Conservation (phyloP, 2,888 invertebrate species). For the Exocentrus adspersus region DNA sequence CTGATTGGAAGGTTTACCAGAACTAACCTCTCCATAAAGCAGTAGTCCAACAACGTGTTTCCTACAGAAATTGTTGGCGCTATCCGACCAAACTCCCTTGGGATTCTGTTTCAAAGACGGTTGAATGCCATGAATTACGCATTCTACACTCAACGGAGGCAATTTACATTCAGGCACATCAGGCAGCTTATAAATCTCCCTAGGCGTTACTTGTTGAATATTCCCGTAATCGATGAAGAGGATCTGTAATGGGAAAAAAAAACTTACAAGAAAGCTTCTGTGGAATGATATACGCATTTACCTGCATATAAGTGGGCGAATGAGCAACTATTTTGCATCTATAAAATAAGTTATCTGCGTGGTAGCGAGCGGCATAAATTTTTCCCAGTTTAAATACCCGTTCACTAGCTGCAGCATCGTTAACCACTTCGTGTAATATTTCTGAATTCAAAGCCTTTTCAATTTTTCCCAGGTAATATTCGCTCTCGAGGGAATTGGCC, state of each 20-base stretch:
- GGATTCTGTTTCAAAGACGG: constrained; percentile 72
- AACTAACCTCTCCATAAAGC: constrained; percentile 65
- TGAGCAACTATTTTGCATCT: constrained; percentile 67
- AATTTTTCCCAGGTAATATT: constrained; percentile 55
- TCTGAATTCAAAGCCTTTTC: constrained; percentile 59
- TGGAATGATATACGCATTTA: constrained; percentile 21
- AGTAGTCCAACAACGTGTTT: constrained; percentile 46
- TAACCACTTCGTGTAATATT: constrained; percentile 52
- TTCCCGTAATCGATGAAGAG: constrained; percentile 85
- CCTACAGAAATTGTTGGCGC: constrained; percentile 66
- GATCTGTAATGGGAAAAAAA: constrained; percentile 67
- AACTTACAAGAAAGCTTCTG: too few relatives aligned
- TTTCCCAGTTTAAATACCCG: constrained; percentile 61
- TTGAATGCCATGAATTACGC: constrained; percentile 74
- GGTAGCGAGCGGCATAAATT: constrained; percentile 70
- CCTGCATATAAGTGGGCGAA: constrained; percentile 34
- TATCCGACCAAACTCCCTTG: constrained; percentile 71
- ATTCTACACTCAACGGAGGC: constrained; percentile 77
- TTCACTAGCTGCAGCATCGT: constrained; percentile 38
- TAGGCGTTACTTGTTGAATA: constrained; percentile 62
- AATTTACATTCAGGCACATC: constrained; percentile 48
- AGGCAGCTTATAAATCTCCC: constrained; percentile 64
- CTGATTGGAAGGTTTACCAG: neutral
- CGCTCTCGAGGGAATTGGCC: constrained; percentile 67
- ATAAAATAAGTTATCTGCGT: constrained; percentile 64